Percentiles rank a stretch among this genome's conserved stretches.
phyloP scores from a whole-genome alignment of 2,797 vertebrate genomes.

The Falco concolor region DNA sequence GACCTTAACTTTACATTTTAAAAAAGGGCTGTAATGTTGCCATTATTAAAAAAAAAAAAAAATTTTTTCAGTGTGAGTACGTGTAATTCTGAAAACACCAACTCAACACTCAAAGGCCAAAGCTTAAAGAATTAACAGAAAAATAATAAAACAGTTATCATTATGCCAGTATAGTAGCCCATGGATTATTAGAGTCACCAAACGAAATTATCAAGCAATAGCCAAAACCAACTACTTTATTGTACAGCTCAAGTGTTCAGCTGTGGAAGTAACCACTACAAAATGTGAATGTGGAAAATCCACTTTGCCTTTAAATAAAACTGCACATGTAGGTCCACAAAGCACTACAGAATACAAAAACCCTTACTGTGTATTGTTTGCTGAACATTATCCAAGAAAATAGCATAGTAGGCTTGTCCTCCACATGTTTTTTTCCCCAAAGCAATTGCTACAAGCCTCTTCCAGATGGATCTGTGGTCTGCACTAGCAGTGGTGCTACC shows the following conservation, averaged over 20 bases:
- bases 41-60: no score
- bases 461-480: neutral
- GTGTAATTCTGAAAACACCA: neutral
- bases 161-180: neutral
- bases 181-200: neutral
- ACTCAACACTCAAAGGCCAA: neutral
- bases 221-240: neutral
- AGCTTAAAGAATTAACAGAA: neutral
- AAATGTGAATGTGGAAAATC: neutral
- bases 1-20: neutral
- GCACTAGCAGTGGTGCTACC: neutral
- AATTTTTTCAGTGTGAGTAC: no score
- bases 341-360: neutral
- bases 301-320: neutral
- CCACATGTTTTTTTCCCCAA: rapidly evolving
- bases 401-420: neutral
- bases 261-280: neutral
- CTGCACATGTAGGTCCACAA: neutral
- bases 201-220: neutral
- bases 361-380: neutral
- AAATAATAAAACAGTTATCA: neutral
- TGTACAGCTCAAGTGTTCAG: neutral
- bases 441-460: neutral
- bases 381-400: neutral
- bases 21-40: neutral